Base-by-base conservation (phyloP, 2,113 vertebrate species). In the Euleptes europaea region DNA sequence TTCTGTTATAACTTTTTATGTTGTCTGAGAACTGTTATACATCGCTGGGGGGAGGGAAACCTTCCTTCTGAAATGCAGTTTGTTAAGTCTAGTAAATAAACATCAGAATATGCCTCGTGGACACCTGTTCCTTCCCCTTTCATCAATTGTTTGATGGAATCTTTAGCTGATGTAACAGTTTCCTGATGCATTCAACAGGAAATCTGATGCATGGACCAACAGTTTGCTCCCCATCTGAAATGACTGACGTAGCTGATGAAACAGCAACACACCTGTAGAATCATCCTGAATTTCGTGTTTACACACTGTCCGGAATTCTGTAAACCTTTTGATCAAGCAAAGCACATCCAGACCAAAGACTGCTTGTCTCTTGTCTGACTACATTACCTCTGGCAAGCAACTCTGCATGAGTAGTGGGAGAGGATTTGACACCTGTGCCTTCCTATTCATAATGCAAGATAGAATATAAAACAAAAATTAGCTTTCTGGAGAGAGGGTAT, bases 221-320 rank as follows among this genome's bases (percentile, higher is more conserved):
- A n/a, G 17, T 3, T 2, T 35, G n/a, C 0, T 44, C 72, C 84
- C 84, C 87, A 23, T 71, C 66, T 51, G 80, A 79, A 63, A 19
- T 0, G 0, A 26, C 2, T 42, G 84, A 80, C 40, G 63, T 0
- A 10, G 44, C 0, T 1, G 6, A 28, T 67, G 78, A 83, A 70
- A 76, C 42, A 38, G 75, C 57, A 35, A 88, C 51, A 88, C 51
- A 71, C 38, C 66, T 72, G 67, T 60, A 71, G 54, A 71, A 71
- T 47, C 19, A 72, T 35, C 66, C 76, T 57, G 38, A 70, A 51
- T 28, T 26, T 60, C 72, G 75, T 33, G 17, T 51, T 85, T 60
- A 28, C 57, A 26, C 35, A 70, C 47, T 26, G 78, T 78, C 42
- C 35, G 17, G 19, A 44, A 78, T 78, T 44, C 63, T 69, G 26